Conservation (phyloP, 1,140 invertebrate genomes). For the Anoplolepis gracilipes region DNA sequence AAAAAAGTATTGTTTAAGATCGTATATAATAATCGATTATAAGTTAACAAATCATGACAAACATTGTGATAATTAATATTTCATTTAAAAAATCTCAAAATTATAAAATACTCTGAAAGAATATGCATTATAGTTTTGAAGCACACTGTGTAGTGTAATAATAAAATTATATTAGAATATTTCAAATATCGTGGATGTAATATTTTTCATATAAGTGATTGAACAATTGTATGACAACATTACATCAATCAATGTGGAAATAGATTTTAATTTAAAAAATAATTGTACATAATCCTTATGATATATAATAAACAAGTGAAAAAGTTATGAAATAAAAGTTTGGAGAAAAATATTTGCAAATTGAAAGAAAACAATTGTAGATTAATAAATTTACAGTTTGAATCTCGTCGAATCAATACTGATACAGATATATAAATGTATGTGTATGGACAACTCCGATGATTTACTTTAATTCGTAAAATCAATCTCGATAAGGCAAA, state of each 20-base stretch:
- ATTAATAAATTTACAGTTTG: constrained; percentile 30
- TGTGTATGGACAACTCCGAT: constrained; percentile 11
- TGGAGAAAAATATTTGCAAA: not conserved
- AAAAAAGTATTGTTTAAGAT: constrained; percentile 19
- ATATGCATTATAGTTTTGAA: not conserved
- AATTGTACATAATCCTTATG: constrained; percentile 33
- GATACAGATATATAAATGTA: constrained; percentile 7
- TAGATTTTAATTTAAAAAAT: constrained; percentile 35
- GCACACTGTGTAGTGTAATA: constrained; percentile 17
- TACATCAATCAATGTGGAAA: constrained; percentile 28
- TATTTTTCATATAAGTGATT: constrained; percentile 29
- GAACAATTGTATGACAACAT: not conserved
- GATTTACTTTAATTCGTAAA: constrained; percentile 16
- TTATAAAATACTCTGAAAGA: constrained; percentile 8
- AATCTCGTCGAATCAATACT: constrained; percentile 3
- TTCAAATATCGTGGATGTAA: not conserved
- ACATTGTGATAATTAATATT: constrained; percentile 16
- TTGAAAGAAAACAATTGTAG: not conserved
- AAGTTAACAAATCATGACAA: constrained; percentile 9
- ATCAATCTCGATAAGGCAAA: constrained; percentile 32
- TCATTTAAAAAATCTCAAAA: not conserved
- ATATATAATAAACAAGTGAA: constrained; percentile 6
- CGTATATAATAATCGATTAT: not conserved
- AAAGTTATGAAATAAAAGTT: not conserved
- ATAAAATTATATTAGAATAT: constrained; percentile 30